Base-by-base conservation (phyloP, 2,888 invertebrate species). In the Aspidiotus rigidus region DNA sequence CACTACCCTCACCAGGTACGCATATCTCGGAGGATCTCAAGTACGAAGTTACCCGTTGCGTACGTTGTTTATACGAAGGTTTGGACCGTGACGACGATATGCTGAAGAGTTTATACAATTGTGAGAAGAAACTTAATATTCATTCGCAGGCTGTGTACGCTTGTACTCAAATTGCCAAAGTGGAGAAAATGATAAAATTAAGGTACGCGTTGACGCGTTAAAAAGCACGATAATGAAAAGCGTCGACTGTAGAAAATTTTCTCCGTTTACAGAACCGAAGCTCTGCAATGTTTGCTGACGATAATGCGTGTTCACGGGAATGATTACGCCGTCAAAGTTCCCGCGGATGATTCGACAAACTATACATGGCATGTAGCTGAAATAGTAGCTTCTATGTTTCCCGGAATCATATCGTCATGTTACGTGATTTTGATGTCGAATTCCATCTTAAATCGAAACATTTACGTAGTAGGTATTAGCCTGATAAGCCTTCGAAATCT, bases 71-170 rank as follows among this genome's bases (percentile, higher is more conserved):
- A 40, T 49, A 67, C 40, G 59, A 67, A 53, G 49, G 39, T 40
- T 16, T 60, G 42, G 55, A 55, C 11, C 7, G 17, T 15, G 3
- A 39, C 8, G 28, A 59, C 28, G 28, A 59, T 39, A n/a, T 67
- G n/a, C 44, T 67, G n/a, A 15, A 40, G 15, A 40, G 60, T 53
- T 60, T 67, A 49, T 67, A 67, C 28, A 40, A 60, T 15, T 28
- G 59, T 49, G n/a, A 8, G n/a, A 15, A 59, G 15, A 60, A 59
- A n/a, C 44, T 11, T 10, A 40, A 53, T 49, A 56, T 57, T 15
- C 67, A 67, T 53, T 39, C 60, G 17, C 67, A 67, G 39, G 49
- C 60, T 0, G 67, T 67, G n/a, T 67, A 67, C 49, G 44, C 57
- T n/a, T 67, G 67, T 28, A 67, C 67, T 7, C 67, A 60, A 49